Evolutionary conservation across 2,888 invertebrate species (phyloP).

Genomic region (Nomada fabriciana): DNA sequence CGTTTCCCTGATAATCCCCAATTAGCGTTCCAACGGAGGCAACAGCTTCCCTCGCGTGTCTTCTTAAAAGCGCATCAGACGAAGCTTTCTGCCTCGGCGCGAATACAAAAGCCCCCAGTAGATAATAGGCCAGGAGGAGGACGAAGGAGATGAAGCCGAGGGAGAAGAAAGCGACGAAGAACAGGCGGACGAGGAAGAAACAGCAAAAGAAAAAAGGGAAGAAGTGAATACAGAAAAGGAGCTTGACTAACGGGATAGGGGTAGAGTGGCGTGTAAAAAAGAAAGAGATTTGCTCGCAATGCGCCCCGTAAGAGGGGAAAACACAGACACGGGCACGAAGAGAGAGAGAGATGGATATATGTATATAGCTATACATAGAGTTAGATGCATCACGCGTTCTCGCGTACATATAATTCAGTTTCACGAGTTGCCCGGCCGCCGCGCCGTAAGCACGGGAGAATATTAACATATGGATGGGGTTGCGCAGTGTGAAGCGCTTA

Average conservation of each 20-base stretch:
- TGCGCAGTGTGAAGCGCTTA: constrained; percentile 78
- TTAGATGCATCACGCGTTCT: constrained; percentile 61
- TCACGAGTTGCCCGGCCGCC: constrained; percentile 65
- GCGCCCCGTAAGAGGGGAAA: neutral
- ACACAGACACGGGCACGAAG: neutral
- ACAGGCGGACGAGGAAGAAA: neutral
- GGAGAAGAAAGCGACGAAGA: neutral
- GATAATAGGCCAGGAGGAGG: too few species aligned
- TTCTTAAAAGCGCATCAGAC: constrained; percentile 45
- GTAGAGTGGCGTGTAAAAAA: neutral
- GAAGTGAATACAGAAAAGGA: neutral
- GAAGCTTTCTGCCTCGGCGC: constrained; percentile 13
- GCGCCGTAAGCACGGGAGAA: constrained; percentile 61
- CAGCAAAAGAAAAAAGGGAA: too few species aligned
- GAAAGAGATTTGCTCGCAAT: constrained; percentile 22
- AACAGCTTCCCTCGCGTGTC: constrained; percentile 6
- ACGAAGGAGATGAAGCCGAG: neutral
- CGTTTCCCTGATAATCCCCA: constrained; percentile 49
- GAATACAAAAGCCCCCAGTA: neutral
- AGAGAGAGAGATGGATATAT: neutral
- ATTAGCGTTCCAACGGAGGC: constrained; percentile 38
- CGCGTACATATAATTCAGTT: constrained; percentile 73
- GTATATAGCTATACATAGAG: neutral
- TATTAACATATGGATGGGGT: constrained; percentile 76
- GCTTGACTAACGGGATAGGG: neutral